A percentile compares a stretch with the other conserved stretches of the same genome.
Conservation (phyloP, 2,113 vertebrate species). For the Rana temporaria region DNA sequence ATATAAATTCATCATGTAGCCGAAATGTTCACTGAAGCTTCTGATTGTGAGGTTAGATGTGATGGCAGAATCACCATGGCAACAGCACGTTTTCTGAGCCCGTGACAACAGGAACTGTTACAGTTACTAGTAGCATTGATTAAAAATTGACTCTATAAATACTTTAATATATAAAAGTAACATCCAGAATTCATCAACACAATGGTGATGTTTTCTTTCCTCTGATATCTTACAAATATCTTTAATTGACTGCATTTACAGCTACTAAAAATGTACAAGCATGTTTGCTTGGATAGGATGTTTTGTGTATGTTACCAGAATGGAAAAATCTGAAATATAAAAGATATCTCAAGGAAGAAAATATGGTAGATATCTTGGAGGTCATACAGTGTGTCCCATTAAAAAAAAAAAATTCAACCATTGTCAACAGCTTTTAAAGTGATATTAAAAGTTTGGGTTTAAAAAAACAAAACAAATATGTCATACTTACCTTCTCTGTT, state of each 20-base stretch:
- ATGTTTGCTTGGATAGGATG: background rate
- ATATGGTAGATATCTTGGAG: background rate
- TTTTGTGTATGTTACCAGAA: background rate
- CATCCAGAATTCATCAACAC: constrained; percentile 48
- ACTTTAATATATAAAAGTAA: constrained; percentile 50
- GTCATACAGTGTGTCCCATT: too few species aligned
- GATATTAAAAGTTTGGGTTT: too few species aligned
- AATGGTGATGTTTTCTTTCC: constrained; percentile 22
- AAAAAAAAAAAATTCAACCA: too few species aligned
- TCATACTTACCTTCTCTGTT: too few species aligned
- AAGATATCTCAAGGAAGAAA: background rate
- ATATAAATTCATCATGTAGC: constrained; percentile 11
- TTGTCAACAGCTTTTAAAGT: too few species aligned
- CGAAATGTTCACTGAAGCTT: constrained; percentile 40
- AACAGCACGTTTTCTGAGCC: constrained; percentile 57
- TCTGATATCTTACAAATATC: background rate
- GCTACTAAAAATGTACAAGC: background rate
- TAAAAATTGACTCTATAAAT: constrained; percentile 55
- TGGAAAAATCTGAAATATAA: background rate
- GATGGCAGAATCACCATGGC: constrained; percentile 61
- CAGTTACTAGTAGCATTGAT: constrained; percentile 57
- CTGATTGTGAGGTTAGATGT: constrained; percentile 38
- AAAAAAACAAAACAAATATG: too few species aligned
- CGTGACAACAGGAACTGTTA: constrained; percentile 47
- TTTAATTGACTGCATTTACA: too few species aligned